Evolutionary conservation across 1,140 invertebrate species (phyloP).

Genomic region (Trialeurodes vaporariorum): DNA sequence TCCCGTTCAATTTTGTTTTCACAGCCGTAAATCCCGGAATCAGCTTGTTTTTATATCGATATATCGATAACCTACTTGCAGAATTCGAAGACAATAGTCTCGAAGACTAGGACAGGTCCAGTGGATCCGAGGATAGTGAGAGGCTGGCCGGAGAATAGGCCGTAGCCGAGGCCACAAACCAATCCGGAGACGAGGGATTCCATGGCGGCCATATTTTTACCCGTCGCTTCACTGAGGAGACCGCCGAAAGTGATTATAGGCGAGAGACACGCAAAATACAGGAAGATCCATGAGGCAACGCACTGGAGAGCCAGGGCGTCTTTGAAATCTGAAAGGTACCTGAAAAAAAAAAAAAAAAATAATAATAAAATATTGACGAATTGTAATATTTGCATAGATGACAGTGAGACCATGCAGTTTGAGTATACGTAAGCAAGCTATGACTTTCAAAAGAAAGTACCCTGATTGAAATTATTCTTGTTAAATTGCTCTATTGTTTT

Average conservation of each 20-base stretch:
- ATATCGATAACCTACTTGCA: slow-evolving; percentile 75
- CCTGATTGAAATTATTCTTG: too few species aligned
- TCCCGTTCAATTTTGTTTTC: too few species aligned
- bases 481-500: too few species aligned
- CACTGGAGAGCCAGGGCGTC: slow-evolving; percentile 90
- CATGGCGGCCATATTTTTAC: slow-evolving; percentile 95
- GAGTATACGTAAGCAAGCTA: too few species aligned
- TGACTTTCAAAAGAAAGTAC: too few species aligned
- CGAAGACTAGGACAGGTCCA: slow-evolving; percentile 95
- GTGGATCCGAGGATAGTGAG: slow-evolving; percentile 95
- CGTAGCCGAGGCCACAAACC: slow-evolving; percentile 89
- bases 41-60: too few species aligned
- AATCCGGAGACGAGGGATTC: slow-evolving; percentile 93
- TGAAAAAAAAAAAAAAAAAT: too few species aligned
- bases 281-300: slow-evolving; percentile 91
- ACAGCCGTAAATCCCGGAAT: too few species aligned
- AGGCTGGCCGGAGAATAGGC: slow-evolving; percentile 95
- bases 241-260: slow-evolving; percentile 97
- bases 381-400: too few species aligned
- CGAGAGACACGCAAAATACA: slow-evolving; percentile 97
- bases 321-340: slow-evolving; percentile 62
- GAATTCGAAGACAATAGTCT: slow-evolving; percentile 92
- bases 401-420: too few species aligned
- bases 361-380: too few species aligned
- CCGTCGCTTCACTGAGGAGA: slow-evolving; percentile 85